Percentiles rank a stretch among this genome's conserved stretches.
Evolutionary conservation across 2,888 invertebrate genomes (phyloP).

Genomic region (Hirudinaria manillensis): DNA sequence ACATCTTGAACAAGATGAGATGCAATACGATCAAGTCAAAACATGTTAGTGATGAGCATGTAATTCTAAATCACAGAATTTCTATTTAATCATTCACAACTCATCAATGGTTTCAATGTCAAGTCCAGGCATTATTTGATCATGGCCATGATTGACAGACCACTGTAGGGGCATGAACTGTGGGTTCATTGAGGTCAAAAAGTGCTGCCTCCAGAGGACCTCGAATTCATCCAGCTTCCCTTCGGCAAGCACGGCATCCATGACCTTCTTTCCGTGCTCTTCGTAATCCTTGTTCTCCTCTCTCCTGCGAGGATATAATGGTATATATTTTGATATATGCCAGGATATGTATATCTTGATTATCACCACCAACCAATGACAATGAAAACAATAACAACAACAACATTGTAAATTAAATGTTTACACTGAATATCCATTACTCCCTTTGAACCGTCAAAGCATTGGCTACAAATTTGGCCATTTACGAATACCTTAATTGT

Average conservation of each 20-base stretch:
- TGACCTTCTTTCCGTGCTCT: constrained; percentile 53
- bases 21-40: no score
- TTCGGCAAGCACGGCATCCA: constrained; percentile 49
- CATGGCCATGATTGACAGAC: constrained; percentile 61
- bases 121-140: constrained; percentile 27
- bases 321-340: neutral
- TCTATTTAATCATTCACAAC: no score
- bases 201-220: constrained; percentile 70
- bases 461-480: no score
- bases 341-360: neutral
- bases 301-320: constrained; percentile 40
- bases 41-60: no score
- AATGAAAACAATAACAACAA: neutral
- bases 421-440: no score
- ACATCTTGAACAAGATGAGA: no score
- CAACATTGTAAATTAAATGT: neutral
- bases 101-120: neutral
- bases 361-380: no score
- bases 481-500: no score
- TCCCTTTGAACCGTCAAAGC: no score
- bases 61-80: no score
- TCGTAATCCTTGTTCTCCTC: constrained; percentile 46
- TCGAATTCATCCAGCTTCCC: constrained; percentile 66
- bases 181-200: constrained; percentile 68
- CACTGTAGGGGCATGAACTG: constrained; percentile 67